A percentile compares a stretch with the other conserved stretches of the same genome.
Evolutionary conservation across 2,797 vertebrate species (phyloP).

Genomic region (Rachycentron canadum): DNA sequence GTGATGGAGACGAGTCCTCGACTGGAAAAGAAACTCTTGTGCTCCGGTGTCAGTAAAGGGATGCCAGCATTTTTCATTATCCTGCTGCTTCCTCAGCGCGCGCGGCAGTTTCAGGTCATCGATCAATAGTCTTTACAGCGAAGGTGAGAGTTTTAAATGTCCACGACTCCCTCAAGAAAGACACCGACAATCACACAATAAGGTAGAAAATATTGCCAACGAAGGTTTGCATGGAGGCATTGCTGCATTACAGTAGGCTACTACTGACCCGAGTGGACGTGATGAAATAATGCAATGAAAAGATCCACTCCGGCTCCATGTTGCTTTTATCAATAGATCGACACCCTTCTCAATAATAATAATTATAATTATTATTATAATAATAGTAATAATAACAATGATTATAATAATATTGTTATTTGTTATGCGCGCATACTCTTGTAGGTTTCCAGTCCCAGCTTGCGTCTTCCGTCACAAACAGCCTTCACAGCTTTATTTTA

Average conservation of each 20-base stretch:
- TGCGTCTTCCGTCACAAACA: conserved; percentile 39
- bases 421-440: conserved; percentile 1
- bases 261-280: conserved; percentile 47
- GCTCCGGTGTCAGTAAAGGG: conserved; percentile 24
- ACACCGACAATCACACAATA: conserved; percentile 41
- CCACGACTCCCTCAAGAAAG: conserved; percentile 30
- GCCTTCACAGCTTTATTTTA: conserved; percentile 41
- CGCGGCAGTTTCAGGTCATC: conserved; percentile 28
- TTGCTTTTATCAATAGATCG: conserved; percentile 43
- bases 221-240: conserved; percentile 40
- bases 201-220: conserved; percentile 43
- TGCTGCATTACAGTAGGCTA: conserved; percentile 36
- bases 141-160: conserved; percentile 41
- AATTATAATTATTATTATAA: conserved; percentile 14
- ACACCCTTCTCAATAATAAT: conserved; percentile 33
- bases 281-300: conserved; percentile 53
- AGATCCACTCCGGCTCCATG: conserved; percentile 57
- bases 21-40: conserved; percentile 35
- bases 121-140: conserved; percentile 2
- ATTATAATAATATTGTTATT: conserved; percentile 14
- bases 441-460: conserved; percentile 21
- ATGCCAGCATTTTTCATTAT: conserved; percentile 63
- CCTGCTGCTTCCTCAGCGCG: conserved; percentile 26
- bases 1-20: conserved; percentile 49
- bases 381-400: not conserved